Evolutionary conservation across 2,797 vertebrate genomes (phyloP).

Genomic region (Mormyrus hasselquistii): DNA sequence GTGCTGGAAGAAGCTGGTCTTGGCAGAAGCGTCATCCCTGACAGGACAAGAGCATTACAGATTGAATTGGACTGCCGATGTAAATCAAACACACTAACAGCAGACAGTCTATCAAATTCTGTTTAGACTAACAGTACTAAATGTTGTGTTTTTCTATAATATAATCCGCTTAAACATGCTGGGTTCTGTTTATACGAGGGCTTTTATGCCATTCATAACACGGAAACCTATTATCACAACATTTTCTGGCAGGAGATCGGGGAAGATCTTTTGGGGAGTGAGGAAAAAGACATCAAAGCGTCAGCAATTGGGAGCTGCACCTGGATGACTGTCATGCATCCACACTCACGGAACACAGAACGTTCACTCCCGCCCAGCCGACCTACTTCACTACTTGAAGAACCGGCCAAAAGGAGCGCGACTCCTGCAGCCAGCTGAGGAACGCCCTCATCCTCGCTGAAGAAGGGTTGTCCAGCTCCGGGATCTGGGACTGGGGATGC

Average conservation of each 20-base stretch:
- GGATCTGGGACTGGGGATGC: slow-evolving; percentile 71
- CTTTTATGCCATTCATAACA: neutral
- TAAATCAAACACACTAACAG: neutral
- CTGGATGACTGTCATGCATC: neutral
- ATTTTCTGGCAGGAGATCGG: neutral
- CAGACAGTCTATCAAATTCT: neutral
- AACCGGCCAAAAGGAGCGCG: slow-evolving; percentile 69
- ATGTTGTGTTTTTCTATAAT: neutral
- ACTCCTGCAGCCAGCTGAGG: slow-evolving; percentile 87
- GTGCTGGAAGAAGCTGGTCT: slow-evolving; percentile 80
- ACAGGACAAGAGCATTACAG: slow-evolving; percentile 21
- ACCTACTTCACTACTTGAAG: slow-evolving; percentile 86
- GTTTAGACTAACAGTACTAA: neutral
- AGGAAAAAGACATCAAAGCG: neutral
- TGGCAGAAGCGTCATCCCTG: slow-evolving; percentile 81
- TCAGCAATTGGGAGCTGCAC: neutral
- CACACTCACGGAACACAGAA: neutral
- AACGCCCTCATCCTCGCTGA: slow-evolving; percentile 81
- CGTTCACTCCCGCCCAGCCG: neutral
- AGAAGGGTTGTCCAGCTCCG: slow-evolving; percentile 75
- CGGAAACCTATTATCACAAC: neutral
- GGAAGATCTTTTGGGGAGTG: neutral
- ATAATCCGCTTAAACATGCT: neutral
- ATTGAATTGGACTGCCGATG: neutral
- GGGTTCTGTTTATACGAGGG: neutral